These are phyloP conservation scores for Probaryconus sp. DNA, from an alignment of 1,140 invertebrate species.

Conservation along the genomic window DNA sequence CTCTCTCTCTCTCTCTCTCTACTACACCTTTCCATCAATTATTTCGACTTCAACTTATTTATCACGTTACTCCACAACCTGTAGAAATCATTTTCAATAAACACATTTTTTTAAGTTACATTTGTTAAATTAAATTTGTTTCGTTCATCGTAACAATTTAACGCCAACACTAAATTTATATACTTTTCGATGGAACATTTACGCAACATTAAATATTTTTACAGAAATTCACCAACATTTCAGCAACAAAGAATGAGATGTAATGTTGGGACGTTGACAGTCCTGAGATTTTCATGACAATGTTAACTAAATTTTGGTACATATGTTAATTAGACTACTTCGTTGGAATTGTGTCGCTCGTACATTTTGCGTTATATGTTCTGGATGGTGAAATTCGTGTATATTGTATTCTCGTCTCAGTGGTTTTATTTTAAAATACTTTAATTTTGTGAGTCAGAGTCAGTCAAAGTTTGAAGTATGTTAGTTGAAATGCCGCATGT, in stretches of 20 bases:
- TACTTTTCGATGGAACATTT: no score
- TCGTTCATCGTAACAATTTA: not conserved
- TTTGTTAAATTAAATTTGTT: no score
- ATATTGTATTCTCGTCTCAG: slow-evolving; percentile 1
- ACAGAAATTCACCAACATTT: not conserved
- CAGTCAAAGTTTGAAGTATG: no score
- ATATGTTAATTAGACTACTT: slow-evolving; percentile 22
- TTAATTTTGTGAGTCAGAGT: slow-evolving; percentile 5
- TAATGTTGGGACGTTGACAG: slow-evolving; percentile 1
- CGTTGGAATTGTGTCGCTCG: not conserved
- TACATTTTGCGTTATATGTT: slow-evolving; percentile 9
- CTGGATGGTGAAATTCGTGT: slow-evolving; percentile 1
- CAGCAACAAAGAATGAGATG: not conserved
- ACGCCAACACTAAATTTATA: not conserved
- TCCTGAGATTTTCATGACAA: slow-evolving; percentile 10
- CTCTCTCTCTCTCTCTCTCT: no score
- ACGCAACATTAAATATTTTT: no score
- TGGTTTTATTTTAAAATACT: slow-evolving; percentile 12
- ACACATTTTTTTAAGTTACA: no score
- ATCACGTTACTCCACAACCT: no score
- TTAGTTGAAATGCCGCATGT: no score
- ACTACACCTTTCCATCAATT: slow-evolving; percentile 13
- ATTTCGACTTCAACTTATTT: no score
- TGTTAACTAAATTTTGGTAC: slow-evolving; percentile 23
- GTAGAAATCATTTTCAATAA: no score